Conservation (phyloP, 2,113 vertebrate species). For the Sula dactylatra region DNA sequence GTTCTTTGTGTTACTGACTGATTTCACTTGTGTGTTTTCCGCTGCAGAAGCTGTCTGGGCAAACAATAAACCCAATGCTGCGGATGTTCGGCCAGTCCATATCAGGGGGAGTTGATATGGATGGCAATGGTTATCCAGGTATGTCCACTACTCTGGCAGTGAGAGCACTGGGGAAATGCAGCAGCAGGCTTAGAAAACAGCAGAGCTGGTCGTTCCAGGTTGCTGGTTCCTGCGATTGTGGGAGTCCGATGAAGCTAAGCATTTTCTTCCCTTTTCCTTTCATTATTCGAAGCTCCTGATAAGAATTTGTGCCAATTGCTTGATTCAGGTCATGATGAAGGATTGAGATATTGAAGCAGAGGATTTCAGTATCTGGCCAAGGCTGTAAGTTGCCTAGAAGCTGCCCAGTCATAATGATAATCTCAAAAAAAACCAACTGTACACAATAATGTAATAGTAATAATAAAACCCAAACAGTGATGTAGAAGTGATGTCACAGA, state of each 20-base stretch:
- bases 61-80: conserved; percentile 80
- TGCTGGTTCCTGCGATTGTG: background rate
- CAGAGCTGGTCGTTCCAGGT: background rate
- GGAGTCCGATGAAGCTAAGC: background rate
- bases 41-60: conserved; percentile 87
- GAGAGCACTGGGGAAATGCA: background rate
- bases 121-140: conserved; percentile 95
- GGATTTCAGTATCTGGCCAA: background rate
- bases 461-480: background rate
- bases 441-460: background rate
- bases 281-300: background rate
- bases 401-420: background rate
- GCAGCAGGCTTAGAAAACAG: background rate
- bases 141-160: background rate
- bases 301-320: background rate
- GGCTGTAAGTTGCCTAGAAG: background rate
- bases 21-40: conserved; percentile 24
- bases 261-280: background rate
- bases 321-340: background rate
- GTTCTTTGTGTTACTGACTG: background rate
- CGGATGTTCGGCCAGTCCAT: conserved; percentile 98
- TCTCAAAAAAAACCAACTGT: background rate
- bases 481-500: background rate
- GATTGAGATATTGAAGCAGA: background rate
- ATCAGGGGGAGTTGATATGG: conserved; percentile 96